A percentile compares a stretch with the other conserved stretches of the same genome.
phyloP scores from a whole-genome alignment of 2,888 invertebrate species.

The Pyrgus malvae region DNA sequence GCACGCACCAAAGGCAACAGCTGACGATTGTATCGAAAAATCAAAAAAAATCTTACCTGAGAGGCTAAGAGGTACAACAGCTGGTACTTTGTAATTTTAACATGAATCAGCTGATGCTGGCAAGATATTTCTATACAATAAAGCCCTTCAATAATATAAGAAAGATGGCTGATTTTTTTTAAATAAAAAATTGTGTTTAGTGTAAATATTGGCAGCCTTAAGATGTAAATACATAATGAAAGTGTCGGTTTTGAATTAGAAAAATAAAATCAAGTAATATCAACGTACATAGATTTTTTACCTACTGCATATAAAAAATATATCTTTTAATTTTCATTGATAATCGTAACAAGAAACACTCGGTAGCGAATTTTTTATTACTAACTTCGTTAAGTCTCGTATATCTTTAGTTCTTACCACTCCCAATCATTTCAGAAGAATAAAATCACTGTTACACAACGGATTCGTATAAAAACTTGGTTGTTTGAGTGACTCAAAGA shows the following conservation, averaged over 20 bases:
- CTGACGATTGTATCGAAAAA: conserved; percentile 49
- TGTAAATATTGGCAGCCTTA: too few species aligned
- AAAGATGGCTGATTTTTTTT: too few species aligned
- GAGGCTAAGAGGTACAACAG: conserved; percentile 31
- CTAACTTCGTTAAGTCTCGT: too few species aligned
- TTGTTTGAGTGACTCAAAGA: conserved; percentile 41
- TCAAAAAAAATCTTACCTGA: conserved; percentile 57
- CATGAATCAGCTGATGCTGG: conserved; percentile 62
- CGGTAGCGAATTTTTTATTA: too few species aligned
- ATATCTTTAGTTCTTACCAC: background rate
- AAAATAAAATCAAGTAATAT: too few species aligned
- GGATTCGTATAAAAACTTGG: conserved; percentile 4
- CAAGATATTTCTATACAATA: background rate
- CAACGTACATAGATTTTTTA: too few species aligned
- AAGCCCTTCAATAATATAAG: background rate
- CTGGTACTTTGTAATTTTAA: conserved; percentile 29
- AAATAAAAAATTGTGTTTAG: too few species aligned
- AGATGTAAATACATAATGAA: too few species aligned
- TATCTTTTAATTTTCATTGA: too few species aligned
- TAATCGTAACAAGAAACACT: too few species aligned
- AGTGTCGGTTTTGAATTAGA: too few species aligned
- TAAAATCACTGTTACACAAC: conserved; percentile 5
- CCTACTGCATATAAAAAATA: too few species aligned
- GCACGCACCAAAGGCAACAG: conserved; percentile 56
- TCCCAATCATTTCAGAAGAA: background rate